Conservation (phyloP, 1,140 invertebrate species). For the Drosophila cardini region DNA sequence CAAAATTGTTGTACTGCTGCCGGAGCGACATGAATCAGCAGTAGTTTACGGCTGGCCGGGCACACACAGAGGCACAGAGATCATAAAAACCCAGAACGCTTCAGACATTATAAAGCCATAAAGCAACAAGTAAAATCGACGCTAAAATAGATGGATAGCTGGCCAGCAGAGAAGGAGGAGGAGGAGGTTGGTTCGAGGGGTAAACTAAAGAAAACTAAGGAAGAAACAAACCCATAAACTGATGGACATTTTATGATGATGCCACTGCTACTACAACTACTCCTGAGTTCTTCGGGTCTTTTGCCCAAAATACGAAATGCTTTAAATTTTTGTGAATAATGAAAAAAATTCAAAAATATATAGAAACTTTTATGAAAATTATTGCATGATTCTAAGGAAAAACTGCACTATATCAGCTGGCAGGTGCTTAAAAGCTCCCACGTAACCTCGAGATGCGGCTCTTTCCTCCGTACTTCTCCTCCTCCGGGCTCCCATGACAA, state of each 20-base stretch:
- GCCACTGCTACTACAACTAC: not conserved
- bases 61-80: constrained; percentile 30
- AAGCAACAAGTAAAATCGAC: constrained; percentile 73
- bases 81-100: constrained; percentile 67
- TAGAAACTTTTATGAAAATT: constrained; percentile 17
- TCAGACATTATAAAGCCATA: constrained; percentile 76
- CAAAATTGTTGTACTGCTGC: constrained; percentile 52
- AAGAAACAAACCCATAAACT: constrained; percentile 16
- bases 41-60: constrained; percentile 53
- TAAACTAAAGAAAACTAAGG: constrained; percentile 37
- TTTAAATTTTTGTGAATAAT: not conserved
- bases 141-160: constrained; percentile 55
- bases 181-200: not conserved
- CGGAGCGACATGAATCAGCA: constrained; percentile 58
- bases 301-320: too few species aligned
- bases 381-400: constrained; percentile 40
- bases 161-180: not conserved
- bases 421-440: constrained; percentile 64
- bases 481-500: constrained; percentile 33
- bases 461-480: constrained; percentile 18
- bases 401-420: constrained; percentile 58
- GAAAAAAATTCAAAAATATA: constrained; percentile 22
- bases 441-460: constrained; percentile 10
- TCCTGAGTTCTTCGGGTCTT: too few species aligned
- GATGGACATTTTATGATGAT: constrained; percentile 33